Percentiles rank a stretch among this genome's conserved stretches.
Evolutionary conservation across 2,113 vertebrate species (phyloP).

Genomic region (Irena cyanogastra): DNA sequence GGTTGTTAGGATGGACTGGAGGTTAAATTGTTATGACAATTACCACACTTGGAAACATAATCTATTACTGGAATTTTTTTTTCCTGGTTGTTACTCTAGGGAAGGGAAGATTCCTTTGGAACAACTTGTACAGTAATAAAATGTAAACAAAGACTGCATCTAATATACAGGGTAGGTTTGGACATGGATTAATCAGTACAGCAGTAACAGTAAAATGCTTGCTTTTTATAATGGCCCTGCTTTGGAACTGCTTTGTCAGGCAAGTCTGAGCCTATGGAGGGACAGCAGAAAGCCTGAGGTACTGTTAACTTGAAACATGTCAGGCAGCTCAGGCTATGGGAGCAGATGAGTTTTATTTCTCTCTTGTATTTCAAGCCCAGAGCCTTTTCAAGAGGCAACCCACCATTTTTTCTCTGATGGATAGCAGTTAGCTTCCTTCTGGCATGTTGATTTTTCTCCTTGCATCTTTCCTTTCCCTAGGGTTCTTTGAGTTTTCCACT

Average conservation of each 20-base stretch:
- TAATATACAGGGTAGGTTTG: background rate
- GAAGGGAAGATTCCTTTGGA: constrained; percentile 6
- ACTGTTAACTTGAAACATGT: background rate
- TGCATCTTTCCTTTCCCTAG: background rate
- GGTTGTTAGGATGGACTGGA: background rate
- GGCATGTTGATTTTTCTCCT: background rate
- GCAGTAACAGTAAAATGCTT: background rate
- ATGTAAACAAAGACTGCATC: background rate
- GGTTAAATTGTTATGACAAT: constrained; percentile 21
- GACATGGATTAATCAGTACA: background rate
- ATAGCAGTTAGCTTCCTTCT: background rate
- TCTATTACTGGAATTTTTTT: background rate
- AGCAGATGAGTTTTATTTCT: background rate
- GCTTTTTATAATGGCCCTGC: background rate
- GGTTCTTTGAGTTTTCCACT: background rate
- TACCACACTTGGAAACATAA: constrained; percentile 11
- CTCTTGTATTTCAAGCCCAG: background rate
- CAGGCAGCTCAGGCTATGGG: background rate
- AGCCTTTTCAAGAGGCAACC: background rate
- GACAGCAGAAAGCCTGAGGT: background rate
- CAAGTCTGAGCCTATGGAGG: background rate
- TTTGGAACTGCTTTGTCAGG: background rate
- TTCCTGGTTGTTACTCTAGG: background rate
- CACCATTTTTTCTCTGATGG: background rate
- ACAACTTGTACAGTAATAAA: background rate